phyloP scores from a whole-genome alignment of 2,888 invertebrate species.

The Druceiella hillmani region DNA sequence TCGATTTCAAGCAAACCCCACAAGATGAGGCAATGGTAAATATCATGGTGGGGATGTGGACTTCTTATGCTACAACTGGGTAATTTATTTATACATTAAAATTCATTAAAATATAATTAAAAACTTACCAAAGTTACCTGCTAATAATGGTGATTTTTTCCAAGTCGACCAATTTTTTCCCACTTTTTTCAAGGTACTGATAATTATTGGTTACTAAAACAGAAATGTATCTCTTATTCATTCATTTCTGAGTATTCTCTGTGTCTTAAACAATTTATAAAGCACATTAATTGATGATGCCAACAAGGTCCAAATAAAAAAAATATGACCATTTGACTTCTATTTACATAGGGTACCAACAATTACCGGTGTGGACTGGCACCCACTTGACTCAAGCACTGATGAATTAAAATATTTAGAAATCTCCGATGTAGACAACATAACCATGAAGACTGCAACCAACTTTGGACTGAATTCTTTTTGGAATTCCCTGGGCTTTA shows the following conservation, averaged over 20 bases:
- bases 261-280: too few relatives aligned
- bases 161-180: too few relatives aligned
- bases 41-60: constrained; percentile 48
- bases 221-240: too few relatives aligned
- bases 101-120: too few relatives aligned
- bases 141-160: too few relatives aligned
- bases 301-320: too few relatives aligned
- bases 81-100: too few relatives aligned
- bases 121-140: too few relatives aligned
- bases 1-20: constrained; percentile 21
- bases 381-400: constrained; percentile 37
- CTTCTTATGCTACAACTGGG: constrained; percentile 56
- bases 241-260: too few relatives aligned
- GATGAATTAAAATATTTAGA: constrained; percentile 48
- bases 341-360: constrained; percentile 37
- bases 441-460: constrained; percentile 37
- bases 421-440: constrained; percentile 34
- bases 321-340: constrained; percentile 3
- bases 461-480: constrained; percentile 54
- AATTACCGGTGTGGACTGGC: constrained; percentile 41
- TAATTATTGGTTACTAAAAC: too few relatives aligned
- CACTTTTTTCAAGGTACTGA: too few relatives aligned
- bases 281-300: too few relatives aligned
- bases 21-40: constrained; percentile 51
- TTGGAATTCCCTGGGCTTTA: constrained; percentile 56